Evolutionary conservation across 2,113 vertebrate species (phyloP).

Genomic region (Ondatra zibethicus): DNA sequence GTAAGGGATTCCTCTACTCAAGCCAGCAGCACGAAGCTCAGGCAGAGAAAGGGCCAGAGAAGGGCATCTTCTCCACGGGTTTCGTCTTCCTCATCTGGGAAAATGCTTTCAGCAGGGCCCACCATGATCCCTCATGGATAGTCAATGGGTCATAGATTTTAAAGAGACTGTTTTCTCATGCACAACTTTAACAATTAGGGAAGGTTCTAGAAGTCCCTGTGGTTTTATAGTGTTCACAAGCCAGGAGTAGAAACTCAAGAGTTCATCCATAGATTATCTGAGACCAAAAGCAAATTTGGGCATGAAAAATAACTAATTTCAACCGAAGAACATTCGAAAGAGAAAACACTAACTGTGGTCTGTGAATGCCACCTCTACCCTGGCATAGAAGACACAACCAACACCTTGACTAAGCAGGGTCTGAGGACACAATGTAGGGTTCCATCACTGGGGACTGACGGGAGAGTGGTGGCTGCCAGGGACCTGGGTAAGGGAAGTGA

Average conservation of each 20-base stretch:
- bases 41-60: background rate
- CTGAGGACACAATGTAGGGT: background rate
- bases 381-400: fast-evolving
- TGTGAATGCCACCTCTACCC: background rate
- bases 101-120: background rate
- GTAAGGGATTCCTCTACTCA: no score
- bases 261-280: background rate
- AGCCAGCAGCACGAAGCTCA: background rate
- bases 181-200: no score
- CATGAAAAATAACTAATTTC: background rate
- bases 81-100: background rate
- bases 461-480: background rate
- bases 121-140: background rate
- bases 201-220: background rate
- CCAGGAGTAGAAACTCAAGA: background rate
- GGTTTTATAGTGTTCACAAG: background rate
- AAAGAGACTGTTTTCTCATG: background rate
- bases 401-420: fast-evolving
- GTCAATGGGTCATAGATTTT: background rate
- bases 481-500: fast-evolving
- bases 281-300: background rate
- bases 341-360: background rate
- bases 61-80: no score
- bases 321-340: background rate
- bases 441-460: fast-evolving